These are phyloP conservation scores for Siniperca knerii DNA, from an alignment of 2,113 vertebrate species.

Conservation along the genomic window DNA sequence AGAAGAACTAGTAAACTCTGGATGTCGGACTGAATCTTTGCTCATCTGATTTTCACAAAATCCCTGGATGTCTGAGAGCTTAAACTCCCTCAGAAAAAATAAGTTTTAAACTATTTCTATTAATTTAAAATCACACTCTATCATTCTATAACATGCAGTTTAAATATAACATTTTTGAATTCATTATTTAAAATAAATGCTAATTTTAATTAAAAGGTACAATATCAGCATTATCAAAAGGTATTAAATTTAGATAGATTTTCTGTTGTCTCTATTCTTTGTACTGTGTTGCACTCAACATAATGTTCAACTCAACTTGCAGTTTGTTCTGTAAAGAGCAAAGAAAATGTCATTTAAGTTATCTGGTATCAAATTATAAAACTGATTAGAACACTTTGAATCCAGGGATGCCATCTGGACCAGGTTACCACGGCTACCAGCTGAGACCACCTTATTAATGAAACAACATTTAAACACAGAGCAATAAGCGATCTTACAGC, in stretches of 20 bases:
- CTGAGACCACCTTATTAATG: constrained; percentile 16
- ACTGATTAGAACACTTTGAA: constrained; percentile 28
- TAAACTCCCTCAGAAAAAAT: too few relatives aligned
- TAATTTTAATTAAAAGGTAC: neutral
- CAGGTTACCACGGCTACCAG: constrained; percentile 39
- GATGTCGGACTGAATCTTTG: too few relatives aligned
- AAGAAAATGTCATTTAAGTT: constrained; percentile 25
- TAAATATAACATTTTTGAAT: neutral
- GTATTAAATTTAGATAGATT: too few relatives aligned
- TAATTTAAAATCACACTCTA: too few relatives aligned
- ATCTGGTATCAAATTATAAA: constrained; percentile 21
- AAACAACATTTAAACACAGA: neutral
- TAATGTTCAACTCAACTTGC: too few relatives aligned
- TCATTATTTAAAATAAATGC: too few relatives aligned
- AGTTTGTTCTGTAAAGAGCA: neutral
- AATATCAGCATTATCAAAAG: neutral
- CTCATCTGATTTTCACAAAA: too few relatives aligned
- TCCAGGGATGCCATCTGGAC: constrained; percentile 41
- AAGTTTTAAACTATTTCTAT: too few relatives aligned
- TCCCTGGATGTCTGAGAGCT: too few relatives aligned
- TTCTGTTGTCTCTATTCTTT: too few relatives aligned
- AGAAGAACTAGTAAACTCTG: too few relatives aligned
- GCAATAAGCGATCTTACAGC: neutral
- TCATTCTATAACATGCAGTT: neutral
- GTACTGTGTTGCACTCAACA: too few relatives aligned